Percentiles rank a stretch among this genome's conserved stretches.
These are phyloP conservation scores for Tachystola acroxantha DNA, from an alignment of 2,888 invertebrate genomes.

Conservation along the genomic window DNA sequence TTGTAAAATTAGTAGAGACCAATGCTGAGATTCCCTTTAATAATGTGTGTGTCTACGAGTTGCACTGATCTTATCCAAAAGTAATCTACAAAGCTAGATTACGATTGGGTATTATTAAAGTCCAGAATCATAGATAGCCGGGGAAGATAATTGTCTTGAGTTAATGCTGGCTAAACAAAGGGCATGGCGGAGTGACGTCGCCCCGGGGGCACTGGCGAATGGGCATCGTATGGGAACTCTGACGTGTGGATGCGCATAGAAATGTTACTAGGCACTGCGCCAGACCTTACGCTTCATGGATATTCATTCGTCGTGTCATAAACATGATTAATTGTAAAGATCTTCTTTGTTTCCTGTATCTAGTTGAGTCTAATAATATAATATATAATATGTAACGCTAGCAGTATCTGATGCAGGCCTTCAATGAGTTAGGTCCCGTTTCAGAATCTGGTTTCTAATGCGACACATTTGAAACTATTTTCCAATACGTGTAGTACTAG, in stretches of 20 bases:
- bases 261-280: background rate
- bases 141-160: constrained; percentile 62
- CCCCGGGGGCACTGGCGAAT: constrained; percentile 36
- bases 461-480: too few species aligned
- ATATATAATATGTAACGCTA: too few species aligned
- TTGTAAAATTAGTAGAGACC: too few species aligned
- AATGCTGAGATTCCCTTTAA: too few species aligned
- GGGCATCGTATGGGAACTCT: constrained; percentile 4
- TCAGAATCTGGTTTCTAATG: too few species aligned
- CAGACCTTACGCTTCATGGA: background rate
- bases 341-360: too few species aligned
- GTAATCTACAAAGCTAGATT: constrained; percentile 18
- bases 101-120: constrained; percentile 30
- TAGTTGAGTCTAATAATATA: too few species aligned
- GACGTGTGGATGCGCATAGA: background rate
- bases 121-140: constrained; percentile 50
- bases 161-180: constrained; percentile 64
- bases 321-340: too few species aligned
- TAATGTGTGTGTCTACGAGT: background rate
- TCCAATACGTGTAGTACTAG: too few species aligned
- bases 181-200: constrained; percentile 49
- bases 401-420: too few species aligned
- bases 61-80: background rate
- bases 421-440: too few species aligned
- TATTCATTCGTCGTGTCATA: too few species aligned